Conservation (phyloP, 2,797 vertebrate species). For the Anguilla megastoma region DNA sequence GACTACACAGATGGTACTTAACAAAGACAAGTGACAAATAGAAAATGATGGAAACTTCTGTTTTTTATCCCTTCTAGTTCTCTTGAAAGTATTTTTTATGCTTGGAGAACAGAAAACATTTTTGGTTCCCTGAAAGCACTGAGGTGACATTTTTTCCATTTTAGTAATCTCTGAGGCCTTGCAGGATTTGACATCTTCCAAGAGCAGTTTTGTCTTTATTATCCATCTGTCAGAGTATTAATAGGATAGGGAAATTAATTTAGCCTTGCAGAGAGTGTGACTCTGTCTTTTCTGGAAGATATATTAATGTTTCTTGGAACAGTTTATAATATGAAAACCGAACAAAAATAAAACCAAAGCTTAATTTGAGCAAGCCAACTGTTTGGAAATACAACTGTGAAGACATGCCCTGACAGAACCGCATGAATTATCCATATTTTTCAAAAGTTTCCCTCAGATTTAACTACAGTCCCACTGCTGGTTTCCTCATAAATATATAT, state of each 20-base stretch:
- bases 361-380: slow-evolving; percentile 42
- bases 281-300: slow-evolving; percentile 34
- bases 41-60: slow-evolving; percentile 39
- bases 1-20: background rate
- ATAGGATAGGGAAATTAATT: slow-evolving; percentile 32
- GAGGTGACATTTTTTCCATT: slow-evolving; percentile 45
- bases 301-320: slow-evolving; percentile 37
- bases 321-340: slow-evolving; percentile 19
- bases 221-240: slow-evolving; percentile 20
- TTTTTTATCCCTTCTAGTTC: slow-evolving; percentile 31
- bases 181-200: background rate
- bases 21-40: slow-evolving; percentile 30
- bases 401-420: slow-evolving; percentile 41
- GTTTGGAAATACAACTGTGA: slow-evolving; percentile 42
- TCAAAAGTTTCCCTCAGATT: slow-evolving; percentile 24
- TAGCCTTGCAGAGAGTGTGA: background rate
- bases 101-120: slow-evolving; percentile 41
- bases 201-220: slow-evolving; percentile 14
- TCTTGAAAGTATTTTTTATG: slow-evolving; percentile 32
- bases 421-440: slow-evolving; percentile 47
- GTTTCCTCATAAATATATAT: slow-evolving; percentile 54
- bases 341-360: slow-evolving; percentile 48
- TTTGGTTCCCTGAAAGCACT: slow-evolving; percentile 39
- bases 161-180: slow-evolving; percentile 34
- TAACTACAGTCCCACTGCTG: slow-evolving; percentile 24